Base-by-base conservation (phyloP, 2,113 vertebrate genomes). In the Syrrhaptes paradoxus region DNA sequence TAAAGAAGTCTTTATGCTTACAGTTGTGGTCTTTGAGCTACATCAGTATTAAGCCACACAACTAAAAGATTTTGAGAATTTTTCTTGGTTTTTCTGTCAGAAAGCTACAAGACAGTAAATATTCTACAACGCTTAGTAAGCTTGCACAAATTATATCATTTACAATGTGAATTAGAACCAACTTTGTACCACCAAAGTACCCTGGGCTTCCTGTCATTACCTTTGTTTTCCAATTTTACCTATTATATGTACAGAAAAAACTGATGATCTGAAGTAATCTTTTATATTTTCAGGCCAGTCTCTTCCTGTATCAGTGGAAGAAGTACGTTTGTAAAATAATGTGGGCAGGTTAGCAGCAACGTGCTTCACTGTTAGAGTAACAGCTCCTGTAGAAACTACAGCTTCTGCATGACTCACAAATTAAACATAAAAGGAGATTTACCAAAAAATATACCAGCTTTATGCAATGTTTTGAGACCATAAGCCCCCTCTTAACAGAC, bases 341-440 rank as follows among this genome's bases (percentile, higher is more conserved):
- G 75, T 57, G 70, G 91, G 72, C 73, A 93, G 85, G 76, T 61
- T 74, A 58, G 65, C 45, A 94, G 80, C 49, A 70, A 28, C 5
- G 5, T 62, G 83, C 32, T 87, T 78, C 70, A 26, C 49, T 88
- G 67, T n/a, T 41, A 81, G 38, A 90, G 90, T 45, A 96, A 88
- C 76, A 93, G 80, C 68, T 88, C 68, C 68, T 52, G 68, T 19
- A 91, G 87, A 78, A 95, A 92, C 57, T 78, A 71, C 72, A 85
- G 72, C 57, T 90, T 91, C 82, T 79, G 81, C 66, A 67, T 68
- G 82, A 89, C 79, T 89, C 19, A 15, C 75, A 90, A 91, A 97
- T 93, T 20, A 92, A 92, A 92, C 34, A 78, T 29, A 79, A 85
- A 81, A 90, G 63, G 79, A 83, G 45, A 88, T 54, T 76, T 68